Conservation (phyloP, 2,113 vertebrate species). For the Stercorarius parasiticus region DNA sequence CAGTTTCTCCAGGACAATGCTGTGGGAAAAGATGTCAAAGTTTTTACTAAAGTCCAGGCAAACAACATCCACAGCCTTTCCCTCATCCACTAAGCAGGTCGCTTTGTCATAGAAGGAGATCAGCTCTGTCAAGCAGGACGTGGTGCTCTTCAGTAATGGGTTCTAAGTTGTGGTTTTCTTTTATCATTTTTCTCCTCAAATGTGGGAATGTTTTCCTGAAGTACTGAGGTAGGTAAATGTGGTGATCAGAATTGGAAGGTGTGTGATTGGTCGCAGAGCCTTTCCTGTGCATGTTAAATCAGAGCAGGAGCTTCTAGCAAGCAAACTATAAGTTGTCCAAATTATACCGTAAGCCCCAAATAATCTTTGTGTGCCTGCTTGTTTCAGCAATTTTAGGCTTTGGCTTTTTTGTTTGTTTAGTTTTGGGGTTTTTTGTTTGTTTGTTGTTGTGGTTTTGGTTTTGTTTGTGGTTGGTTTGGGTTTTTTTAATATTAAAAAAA, state of each 20-base stretch:
- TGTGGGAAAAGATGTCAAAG: too few species aligned
- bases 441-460: too few species aligned
- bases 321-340: neutral
- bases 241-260: neutral
- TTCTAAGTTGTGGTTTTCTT: neutral
- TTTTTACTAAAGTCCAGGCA: too few species aligned
- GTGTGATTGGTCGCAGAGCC: neutral
- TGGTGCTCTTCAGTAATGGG: neutral
- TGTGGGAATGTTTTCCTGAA: neutral
- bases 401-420: neutral
- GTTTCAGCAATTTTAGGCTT: neutral
- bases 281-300: neutral
- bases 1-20: too few species aligned
- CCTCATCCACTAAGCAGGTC: too few species aligned
- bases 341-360: neutral
- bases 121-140: neutral
- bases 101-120: neutral
- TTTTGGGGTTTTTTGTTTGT: too few species aligned
- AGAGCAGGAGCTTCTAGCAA: neutral
- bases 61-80: too few species aligned
- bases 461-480: too few species aligned
- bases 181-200: neutral
- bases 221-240: neutral
- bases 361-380: neutral
- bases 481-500: neutral